phyloP scores from a whole-genome alignment of 2,888 invertebrate genomes.

The Pandemis heparana region DNA sequence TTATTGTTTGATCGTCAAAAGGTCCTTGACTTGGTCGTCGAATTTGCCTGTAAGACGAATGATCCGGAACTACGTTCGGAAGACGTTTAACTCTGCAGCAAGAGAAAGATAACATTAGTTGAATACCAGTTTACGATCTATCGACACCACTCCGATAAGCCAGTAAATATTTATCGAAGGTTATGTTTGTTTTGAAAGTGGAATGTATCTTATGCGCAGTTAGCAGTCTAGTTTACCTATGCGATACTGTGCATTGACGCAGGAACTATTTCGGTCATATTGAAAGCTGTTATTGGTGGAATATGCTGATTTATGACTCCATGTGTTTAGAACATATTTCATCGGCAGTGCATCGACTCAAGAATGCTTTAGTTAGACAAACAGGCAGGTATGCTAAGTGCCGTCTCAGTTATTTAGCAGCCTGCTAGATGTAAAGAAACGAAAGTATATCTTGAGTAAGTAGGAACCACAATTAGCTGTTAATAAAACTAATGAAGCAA shows the following conservation, averaged over 20 bases:
- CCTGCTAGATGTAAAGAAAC: not conserved
- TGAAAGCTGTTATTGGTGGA: constrained; percentile 52
- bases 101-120: constrained; percentile 22
- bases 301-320: constrained; percentile 53
- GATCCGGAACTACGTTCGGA: constrained; percentile 49
- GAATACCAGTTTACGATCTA: constrained; percentile 28
- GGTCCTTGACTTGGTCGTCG: constrained; percentile 52
- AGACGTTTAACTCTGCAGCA: constrained; percentile 64
- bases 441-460: not conserved
- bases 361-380: not conserved
- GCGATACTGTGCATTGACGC: constrained; percentile 58
- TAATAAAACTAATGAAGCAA: no score
- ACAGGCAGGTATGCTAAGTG: not conserved
- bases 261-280: constrained; percentile 57
- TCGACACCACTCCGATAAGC: constrained; percentile 45
- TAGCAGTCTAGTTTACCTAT: constrained; percentile 25
- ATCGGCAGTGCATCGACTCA: not conserved
- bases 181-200: constrained; percentile 24
- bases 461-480: no score
- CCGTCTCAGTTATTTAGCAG: not conserved
- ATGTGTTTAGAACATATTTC: constrained; percentile 13
- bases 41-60: not conserved
- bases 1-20: constrained; percentile 49
- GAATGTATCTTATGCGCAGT: constrained; percentile 23
- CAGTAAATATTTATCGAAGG: constrained; percentile 59